Evolutionary conservation across 2,113 vertebrate species (phyloP), one percentile per base, ranked within the genome.

Genomic region (Ranitomeya imitator): DNA sequence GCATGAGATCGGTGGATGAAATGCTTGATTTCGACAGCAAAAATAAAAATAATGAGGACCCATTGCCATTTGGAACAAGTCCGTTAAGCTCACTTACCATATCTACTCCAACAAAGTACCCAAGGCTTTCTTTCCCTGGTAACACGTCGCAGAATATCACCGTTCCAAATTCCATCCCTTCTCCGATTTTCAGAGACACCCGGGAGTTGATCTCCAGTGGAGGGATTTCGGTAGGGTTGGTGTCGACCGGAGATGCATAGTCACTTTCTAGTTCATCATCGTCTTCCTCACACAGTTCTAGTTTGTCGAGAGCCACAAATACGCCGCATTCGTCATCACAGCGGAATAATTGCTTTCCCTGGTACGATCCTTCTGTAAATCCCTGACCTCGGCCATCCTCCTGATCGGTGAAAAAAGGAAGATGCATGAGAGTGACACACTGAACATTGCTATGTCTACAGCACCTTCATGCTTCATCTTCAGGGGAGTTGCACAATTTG

Each of bases 251-350:
- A 85, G 92, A 95, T 79, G 96, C 93, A 60, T 96, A 97, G 91
- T 97, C 97, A 92, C 94, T 96, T 90, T 98, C 96, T 91, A 98
- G 90, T 89, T 97, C 96, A n/a, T 92, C 92, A 87, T 96, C 96
- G 86, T 96, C 94, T 92, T 99, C 97, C 90, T 99, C 94, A 93
- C 95, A 96, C 85, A 98, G 93, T 91, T 99, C 98, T 79, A 99
- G 95, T 92, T 98, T 99, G 94, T 99, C 98, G 92, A 99, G 92
- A 18, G 98, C 97, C 91, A 99, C 97, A 37, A 99, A 99, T 83
- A 99, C 97, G 0, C 98, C 98, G 61, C 98, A 99, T 86, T 99
- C 98, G 11, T 99, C 98, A 93, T 99, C 97, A 15, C 98, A 99
- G 91, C 97, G 96, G 92, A 99, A 99, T 69, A 99, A 95, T 90